phyloP scores from a whole-genome alignment of 2,888 invertebrate genomes.

The Meta bourneti region DNA sequence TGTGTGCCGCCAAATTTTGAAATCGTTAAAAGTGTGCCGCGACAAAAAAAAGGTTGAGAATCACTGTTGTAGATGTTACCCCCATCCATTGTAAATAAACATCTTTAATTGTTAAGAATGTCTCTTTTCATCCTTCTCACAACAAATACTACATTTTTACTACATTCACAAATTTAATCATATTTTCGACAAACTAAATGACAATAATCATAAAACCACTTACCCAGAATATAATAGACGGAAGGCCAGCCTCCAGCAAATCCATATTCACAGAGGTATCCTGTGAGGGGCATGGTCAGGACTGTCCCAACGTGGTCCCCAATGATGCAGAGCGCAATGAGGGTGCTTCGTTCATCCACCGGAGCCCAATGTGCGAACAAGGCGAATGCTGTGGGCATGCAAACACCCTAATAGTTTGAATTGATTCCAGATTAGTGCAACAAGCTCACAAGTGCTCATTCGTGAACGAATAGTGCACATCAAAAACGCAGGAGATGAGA shows the following conservation, averaged over 20 bases:
- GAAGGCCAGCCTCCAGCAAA: slow-evolving; percentile 77
- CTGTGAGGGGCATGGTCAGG: slow-evolving; percentile 71
- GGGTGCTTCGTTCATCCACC: slow-evolving; percentile 58
- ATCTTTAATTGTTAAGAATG: too few relatives aligned
- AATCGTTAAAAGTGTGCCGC: too few relatives aligned
- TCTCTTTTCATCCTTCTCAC: too few relatives aligned
- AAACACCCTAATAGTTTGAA: slow-evolving; percentile 62
- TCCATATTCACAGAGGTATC: slow-evolving; percentile 75
- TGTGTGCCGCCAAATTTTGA: too few relatives aligned
- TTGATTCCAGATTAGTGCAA: neutral
- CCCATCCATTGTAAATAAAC: too few relatives aligned
- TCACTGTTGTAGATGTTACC: too few relatives aligned
- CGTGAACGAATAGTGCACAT: neutral
- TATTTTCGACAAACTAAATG: too few relatives aligned
- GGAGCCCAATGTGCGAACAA: slow-evolving; percentile 73
- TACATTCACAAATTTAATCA: too few relatives aligned
- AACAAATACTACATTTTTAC: too few relatives aligned
- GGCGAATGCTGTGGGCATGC: slow-evolving; percentile 69
- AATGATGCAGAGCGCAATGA: slow-evolving; percentile 56
- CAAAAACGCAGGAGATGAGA: neutral
- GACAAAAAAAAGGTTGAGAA: too few relatives aligned
- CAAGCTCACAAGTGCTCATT: neutral
- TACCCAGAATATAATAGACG: slow-evolving; percentile 76
- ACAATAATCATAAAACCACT: neutral
- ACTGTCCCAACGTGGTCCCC: slow-evolving; percentile 72